These are phyloP conservation scores for Caenorhabditis becei DNA, from an alignment of 2,888 invertebrate genomes.

Conservation along the genomic window DNA sequence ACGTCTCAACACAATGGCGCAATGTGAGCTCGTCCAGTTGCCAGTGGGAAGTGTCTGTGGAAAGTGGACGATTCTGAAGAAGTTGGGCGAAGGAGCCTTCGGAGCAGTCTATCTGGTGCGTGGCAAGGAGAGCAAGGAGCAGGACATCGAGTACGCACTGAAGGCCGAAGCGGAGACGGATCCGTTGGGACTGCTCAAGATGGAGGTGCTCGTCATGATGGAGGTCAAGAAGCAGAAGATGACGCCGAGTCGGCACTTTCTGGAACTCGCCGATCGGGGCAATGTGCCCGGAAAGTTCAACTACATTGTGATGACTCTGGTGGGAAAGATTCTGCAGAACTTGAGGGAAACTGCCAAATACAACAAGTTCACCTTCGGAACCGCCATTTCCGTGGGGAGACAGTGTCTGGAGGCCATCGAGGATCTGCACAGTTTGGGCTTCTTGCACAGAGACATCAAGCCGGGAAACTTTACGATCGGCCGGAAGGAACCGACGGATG, in stretches of 20 bases:
- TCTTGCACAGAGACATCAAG: slow-evolving; percentile 69
- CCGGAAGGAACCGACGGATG: slow-evolving; percentile 51
- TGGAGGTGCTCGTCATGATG: slow-evolving; percentile 77
- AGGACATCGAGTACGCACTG: slow-evolving; percentile 60
- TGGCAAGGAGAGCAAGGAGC: slow-evolving; percentile 42
- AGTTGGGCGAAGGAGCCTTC: slow-evolving; percentile 69
- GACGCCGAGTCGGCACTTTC: slow-evolving; percentile 68
- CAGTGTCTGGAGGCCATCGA: slow-evolving; percentile 68
- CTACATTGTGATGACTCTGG: slow-evolving; percentile 77
- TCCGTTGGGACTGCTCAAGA: slow-evolving; percentile 70
- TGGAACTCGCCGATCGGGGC: slow-evolving; percentile 75
- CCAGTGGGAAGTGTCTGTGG: slow-evolving; percentile 43
- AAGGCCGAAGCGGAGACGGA: slow-evolving; percentile 71
- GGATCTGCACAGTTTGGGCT: slow-evolving; percentile 66
- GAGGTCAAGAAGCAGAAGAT: slow-evolving; percentile 69
- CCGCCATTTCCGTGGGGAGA: slow-evolving; percentile 64
- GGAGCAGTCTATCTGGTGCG: slow-evolving; percentile 67
- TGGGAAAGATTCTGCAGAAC: slow-evolving; percentile 65
- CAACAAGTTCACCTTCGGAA: slow-evolving; percentile 67
- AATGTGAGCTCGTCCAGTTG: slow-evolving; percentile 38
- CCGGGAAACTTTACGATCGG: slow-evolving; percentile 71
- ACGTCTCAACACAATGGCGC: no score
- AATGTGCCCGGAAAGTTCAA: slow-evolving; percentile 69
- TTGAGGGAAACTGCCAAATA: slow-evolving; percentile 49
- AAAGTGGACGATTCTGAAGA: slow-evolving; percentile 63